Evolutionary conservation across 2,888 invertebrate species (phyloP), one percentile per base, ranked within the genome.

Genomic region (Lithophane semibrunnea): DNA sequence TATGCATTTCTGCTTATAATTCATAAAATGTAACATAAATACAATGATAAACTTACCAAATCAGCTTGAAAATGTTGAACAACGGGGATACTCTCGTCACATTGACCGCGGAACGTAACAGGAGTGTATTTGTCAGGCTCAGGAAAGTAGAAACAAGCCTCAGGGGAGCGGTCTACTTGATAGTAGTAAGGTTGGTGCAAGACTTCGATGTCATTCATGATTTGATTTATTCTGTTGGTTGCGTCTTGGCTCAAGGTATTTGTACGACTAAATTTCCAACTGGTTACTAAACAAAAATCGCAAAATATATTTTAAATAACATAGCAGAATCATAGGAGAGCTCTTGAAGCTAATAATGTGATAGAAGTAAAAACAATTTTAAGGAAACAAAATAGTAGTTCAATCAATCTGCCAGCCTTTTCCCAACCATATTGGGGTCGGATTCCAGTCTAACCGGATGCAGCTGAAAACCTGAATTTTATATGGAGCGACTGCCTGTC

Each of bases 211-310:
- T 54, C 72, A 10, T 84, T 71, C 0, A 93, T 85, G 5, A 90
- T 79, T 56, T 79, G 75, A 52, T 92, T 88, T 29, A 94, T 92
- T 52, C 86, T 87, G 4, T 69, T 69, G 13, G 64, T 81, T n/a
- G 92, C 92, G 1, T 66, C 52, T 9, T 70, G 47, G 9, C 88
- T 86, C 16, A 94, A 75, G 16, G 88, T 82, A 60, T 87, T 86
- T 3, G 84, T 79, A n/a, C 94, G 90, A 75, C 94, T 93, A 12
- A 94, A 83, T 73, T 93, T 94, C 94, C 94, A 94, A 72, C 93
- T 93, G 88, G 89, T 93, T 3, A 94, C 94, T 94, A 60, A 60
- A 74, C 5, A 56, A 63, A 54, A 29, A 29, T 29, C 29, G 29
- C 29, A 29, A 29, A 29, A 29, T 29, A 29, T 29, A 29, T 29